phyloP scores from a whole-genome alignment of 2,888 invertebrate species.

The Agonopterix heracliana region DNA sequence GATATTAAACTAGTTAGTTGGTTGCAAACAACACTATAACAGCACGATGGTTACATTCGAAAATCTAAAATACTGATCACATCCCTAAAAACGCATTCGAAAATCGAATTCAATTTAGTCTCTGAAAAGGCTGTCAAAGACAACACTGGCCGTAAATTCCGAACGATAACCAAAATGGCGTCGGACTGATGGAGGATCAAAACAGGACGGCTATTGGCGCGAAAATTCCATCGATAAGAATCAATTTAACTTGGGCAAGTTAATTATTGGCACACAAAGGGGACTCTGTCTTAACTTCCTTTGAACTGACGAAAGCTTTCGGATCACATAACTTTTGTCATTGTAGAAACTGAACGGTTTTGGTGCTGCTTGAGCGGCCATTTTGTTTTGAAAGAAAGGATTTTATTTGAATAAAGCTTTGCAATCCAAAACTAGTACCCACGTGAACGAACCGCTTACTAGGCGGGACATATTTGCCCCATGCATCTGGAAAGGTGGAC shows the following conservation, averaged over 20 bases:
- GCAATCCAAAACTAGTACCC: too few relatives aligned
- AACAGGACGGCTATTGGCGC: background rate
- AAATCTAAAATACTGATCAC: background rate
- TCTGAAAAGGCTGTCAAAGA: background rate
- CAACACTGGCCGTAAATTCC: background rate
- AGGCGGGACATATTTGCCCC: too few relatives aligned
- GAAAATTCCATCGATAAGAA: conserved; percentile 19
- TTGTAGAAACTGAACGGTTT: conserved; percentile 19
- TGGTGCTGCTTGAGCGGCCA: conserved; percentile 6
- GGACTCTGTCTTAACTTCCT: conserved; percentile 20
- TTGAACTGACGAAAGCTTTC: conserved; percentile 6
- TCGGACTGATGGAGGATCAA: background rate
- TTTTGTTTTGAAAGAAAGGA: background rate
- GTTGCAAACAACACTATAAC: too few relatives aligned
- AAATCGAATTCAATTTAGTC: background rate
- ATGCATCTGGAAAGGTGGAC: too few relatives aligned
- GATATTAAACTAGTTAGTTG: too few relatives aligned
- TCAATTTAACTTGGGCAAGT: conserved; percentile 34
- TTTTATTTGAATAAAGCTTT: too few relatives aligned
- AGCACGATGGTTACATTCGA: background rate
- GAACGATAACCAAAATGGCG: background rate
- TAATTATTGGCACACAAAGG: conserved; percentile 34
- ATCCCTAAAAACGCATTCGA: background rate
- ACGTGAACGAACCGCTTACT: too few relatives aligned
- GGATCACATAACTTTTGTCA: conserved; percentile 25